phyloP scores from a whole-genome alignment of 2,888 invertebrate genomes.

The Andrena minutula region DNA sequence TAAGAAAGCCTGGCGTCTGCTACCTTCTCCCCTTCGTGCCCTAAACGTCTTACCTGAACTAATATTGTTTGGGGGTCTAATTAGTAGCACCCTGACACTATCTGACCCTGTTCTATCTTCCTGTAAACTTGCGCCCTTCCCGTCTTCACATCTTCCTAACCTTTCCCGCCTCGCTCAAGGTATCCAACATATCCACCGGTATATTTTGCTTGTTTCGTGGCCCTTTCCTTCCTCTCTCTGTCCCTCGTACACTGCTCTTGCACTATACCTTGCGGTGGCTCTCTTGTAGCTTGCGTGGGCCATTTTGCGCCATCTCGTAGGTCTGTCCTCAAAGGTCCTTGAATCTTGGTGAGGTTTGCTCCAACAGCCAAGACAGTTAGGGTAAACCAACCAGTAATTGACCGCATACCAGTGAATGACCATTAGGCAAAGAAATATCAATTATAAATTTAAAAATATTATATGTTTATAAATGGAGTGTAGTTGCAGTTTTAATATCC shows the following conservation, averaged over 20 bases:
- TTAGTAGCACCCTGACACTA: constrained; percentile 74
- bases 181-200: background rate
- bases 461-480: too few relatives aligned
- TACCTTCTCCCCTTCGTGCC: constrained; percentile 52
- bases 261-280: constrained; percentile 17
- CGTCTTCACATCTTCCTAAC: background rate
- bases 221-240: constrained; percentile 2
- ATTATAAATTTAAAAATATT: too few relatives aligned
- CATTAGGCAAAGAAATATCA: too few relatives aligned
- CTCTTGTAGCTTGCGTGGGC: constrained; percentile 43
- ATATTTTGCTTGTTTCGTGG: background rate
- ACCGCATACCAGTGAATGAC: too few relatives aligned
- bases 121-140: background rate
- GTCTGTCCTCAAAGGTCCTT: constrained; percentile 43
- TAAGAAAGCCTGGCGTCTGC: constrained; percentile 68
- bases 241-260: constrained; percentile 19
- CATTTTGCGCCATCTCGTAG: constrained; percentile 40
- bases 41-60: constrained; percentile 77
- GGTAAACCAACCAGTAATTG: too few relatives aligned
- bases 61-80: constrained; percentile 80
- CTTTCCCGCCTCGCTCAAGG: background rate
- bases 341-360: constrained; percentile 56
- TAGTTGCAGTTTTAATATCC: too few relatives aligned
- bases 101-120: constrained; percentile 30
- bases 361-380: constrained; percentile 38